These are phyloP conservation scores for Eriocheir sinensis DNA, from an alignment of 1,140 invertebrate species.

Conservation along the genomic window DNA sequence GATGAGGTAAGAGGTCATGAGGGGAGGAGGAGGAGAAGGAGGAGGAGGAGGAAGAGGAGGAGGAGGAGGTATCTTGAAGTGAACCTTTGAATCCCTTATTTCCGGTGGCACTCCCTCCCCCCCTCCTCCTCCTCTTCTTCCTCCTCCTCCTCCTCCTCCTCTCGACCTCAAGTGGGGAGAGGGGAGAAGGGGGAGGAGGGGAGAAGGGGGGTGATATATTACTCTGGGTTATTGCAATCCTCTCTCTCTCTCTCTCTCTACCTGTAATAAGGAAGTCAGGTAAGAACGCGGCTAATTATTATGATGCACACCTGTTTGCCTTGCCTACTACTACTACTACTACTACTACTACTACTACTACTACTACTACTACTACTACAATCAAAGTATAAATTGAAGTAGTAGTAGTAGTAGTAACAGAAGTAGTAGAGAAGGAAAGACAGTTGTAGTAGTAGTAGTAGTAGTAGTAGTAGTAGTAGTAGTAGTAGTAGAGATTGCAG, in stretches of 20 bases:
- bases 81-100: no score
- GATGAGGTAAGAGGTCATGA: not conserved
- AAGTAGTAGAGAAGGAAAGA: not conserved
- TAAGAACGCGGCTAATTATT: no score
- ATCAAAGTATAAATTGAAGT: not conserved
- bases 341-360: not conserved
- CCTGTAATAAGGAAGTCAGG: no score
- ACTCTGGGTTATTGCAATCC: not conserved
- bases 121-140: no score
- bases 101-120: no score
- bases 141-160: no score
- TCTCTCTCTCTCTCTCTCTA: no score
- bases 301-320: no score
- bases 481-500: not conserved
- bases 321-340: not conserved
- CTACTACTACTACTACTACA: no score
- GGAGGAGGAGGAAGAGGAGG: not conserved
- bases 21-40: slow-evolving; percentile 31
- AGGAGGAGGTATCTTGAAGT: no score
- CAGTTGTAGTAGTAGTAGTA: slow-evolving; percentile 19
- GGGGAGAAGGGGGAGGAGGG: not conserved
- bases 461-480: slow-evolving; percentile 47
- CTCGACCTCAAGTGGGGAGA: not conserved
- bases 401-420: slow-evolving; percentile 30
- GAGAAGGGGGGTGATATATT: no score